These are phyloP conservation scores for Tupaia chinensis DNA, from an alignment of 2,113 vertebrate genomes.

Conservation along the genomic window DNA sequence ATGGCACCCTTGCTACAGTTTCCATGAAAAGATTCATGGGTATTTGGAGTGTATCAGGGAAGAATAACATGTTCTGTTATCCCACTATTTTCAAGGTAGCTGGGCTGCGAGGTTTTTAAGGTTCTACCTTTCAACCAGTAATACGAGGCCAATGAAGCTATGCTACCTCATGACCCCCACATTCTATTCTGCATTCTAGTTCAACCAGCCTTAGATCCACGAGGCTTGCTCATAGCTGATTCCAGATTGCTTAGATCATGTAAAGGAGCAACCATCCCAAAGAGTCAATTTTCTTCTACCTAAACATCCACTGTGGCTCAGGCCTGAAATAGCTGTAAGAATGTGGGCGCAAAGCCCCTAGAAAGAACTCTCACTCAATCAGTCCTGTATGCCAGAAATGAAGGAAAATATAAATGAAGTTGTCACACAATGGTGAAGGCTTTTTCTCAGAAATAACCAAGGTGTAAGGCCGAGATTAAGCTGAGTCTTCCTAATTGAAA, in stretches of 20 bases:
- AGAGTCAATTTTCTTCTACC: background rate
- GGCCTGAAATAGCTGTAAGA: background rate
- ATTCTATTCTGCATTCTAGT: background rate
- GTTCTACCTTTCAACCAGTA: background rate
- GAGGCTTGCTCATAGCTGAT: background rate
- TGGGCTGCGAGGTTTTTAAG: fast-evolving
- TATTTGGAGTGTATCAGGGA: background rate
- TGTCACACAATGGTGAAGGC: background rate
- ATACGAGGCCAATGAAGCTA: background rate
- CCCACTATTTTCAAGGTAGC: background rate
- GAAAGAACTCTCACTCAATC: background rate
- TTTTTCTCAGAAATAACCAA: background rate
- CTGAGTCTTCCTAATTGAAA: background rate
- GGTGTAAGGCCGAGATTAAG: background rate
- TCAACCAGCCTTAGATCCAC: background rate
- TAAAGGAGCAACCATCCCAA: background rate
- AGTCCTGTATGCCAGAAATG: background rate
- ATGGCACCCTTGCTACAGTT: background rate
- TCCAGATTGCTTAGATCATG: background rate
- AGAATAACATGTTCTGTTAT: background rate
- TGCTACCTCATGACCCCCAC: background rate
- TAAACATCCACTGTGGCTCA: too few relatives aligned
- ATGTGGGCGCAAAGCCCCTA: too few relatives aligned
- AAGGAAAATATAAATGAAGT: background rate
- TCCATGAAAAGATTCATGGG: too few relatives aligned